Evolutionary conservation across 2,797 vertebrate species (phyloP).

Genomic region (Perodicticus potto): DNA sequence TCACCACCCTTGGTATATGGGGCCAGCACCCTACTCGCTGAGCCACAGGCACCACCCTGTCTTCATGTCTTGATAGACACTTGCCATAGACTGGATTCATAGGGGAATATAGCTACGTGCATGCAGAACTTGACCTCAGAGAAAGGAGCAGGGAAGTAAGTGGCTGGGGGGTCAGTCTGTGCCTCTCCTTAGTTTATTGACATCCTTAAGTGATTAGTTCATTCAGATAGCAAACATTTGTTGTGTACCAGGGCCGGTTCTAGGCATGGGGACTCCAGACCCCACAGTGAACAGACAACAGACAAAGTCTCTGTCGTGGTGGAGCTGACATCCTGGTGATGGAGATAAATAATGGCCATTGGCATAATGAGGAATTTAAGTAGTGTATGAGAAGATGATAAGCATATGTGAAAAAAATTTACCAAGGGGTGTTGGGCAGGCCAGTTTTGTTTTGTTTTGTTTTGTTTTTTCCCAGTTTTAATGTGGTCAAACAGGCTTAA

Average conservation of each 20-base stretch:
- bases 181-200: conserved; percentile 89
- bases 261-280: background rate
- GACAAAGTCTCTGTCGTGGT: background rate
- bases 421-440: background rate
- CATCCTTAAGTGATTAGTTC: background rate
- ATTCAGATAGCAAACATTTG: background rate
- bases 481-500: background rate
- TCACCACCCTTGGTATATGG: too few relatives aligned
- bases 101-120: background rate
- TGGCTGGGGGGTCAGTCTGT: conserved; percentile 75
- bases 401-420: background rate
- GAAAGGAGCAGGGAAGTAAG: background rate
- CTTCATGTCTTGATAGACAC: background rate
- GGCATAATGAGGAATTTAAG: background rate
- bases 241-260: background rate
- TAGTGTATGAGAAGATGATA: background rate
- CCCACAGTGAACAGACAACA: background rate
- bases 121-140: background rate
- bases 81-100: background rate
- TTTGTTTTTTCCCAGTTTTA: background rate
- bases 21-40: too few relatives aligned
- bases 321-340: background rate
- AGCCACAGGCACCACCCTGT: too few relatives aligned
- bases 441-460: background rate
- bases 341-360: background rate